These are phyloP conservation scores for Altica lythri DNA, from an alignment of 2,888 invertebrate genomes.

Conservation along the genomic window DNA sequence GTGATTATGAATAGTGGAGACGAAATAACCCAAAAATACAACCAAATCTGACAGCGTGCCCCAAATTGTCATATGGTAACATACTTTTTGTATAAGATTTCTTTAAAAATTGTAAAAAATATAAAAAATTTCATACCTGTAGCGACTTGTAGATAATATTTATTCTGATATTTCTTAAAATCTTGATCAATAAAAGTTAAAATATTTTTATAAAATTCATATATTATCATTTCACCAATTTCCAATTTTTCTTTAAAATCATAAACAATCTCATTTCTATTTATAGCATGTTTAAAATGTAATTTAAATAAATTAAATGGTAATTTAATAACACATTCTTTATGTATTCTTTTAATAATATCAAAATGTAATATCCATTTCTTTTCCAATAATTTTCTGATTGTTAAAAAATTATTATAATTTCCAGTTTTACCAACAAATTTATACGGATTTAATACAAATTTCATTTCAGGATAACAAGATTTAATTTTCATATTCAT, in stretches of 20 bases:
- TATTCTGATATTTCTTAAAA: not conserved
- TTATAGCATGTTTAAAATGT: slow-evolving; percentile 36
- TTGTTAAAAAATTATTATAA: slow-evolving; percentile 63
- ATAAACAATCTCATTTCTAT: slow-evolving; percentile 38
- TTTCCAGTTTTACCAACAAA: slow-evolving; percentile 65
- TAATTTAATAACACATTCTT: slow-evolving; percentile 60
- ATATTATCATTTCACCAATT: slow-evolving; percentile 34
- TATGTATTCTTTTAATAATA: slow-evolving; percentile 65
- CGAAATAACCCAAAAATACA: too few relatives aligned
- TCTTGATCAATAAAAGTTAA: slow-evolving; percentile 31
- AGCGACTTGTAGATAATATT: slow-evolving; percentile 40
- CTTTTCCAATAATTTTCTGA: slow-evolving; percentile 61
- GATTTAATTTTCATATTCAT: slow-evolving; percentile 39
- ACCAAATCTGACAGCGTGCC: too few relatives aligned
- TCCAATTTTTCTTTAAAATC: slow-evolving; percentile 39
- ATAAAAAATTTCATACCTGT: too few relatives aligned
- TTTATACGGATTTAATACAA: slow-evolving; percentile 64
- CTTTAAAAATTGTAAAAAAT: too few relatives aligned
- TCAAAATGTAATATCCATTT: slow-evolving; percentile 66
- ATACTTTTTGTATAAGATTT: too few relatives aligned
- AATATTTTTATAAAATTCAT: slow-evolving; percentile 41
- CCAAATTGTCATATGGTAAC: too few relatives aligned
- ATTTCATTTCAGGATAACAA: slow-evolving; percentile 63
- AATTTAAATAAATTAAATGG: slow-evolving; percentile 62
- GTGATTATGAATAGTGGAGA: too few relatives aligned